A percentile compares a stretch with the other conserved stretches of the same genome.
Evolutionary conservation across 92 coral and sea anemone species (phyloP).

Genomic region (Meandrina meandrites): DNA sequence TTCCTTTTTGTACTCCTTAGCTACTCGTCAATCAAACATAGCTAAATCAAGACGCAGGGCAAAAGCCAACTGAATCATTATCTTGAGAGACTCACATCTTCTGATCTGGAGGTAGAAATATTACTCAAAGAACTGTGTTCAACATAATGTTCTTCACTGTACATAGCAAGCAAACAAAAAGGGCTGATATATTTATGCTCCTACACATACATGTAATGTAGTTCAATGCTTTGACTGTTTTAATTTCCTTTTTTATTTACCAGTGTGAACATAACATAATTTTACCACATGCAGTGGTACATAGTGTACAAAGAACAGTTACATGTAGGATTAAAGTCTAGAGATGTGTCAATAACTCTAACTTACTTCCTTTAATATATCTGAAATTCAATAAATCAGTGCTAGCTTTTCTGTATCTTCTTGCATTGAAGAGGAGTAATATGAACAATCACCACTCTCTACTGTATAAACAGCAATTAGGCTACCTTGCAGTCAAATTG

Average conservation of each 20-base stretch:
- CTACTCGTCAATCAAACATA: constrained; percentile 74
- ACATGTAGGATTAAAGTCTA: background rate
- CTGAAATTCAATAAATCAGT: background rate
- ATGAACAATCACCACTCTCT: background rate
- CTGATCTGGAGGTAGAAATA: background rate
- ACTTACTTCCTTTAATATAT: background rate
- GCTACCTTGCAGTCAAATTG: background rate
- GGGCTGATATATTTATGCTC: background rate
- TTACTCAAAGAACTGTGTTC: background rate
- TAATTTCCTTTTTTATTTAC: background rate
- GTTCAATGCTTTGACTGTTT: background rate
- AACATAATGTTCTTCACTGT: background rate
- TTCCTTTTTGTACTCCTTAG: constrained; percentile 29
- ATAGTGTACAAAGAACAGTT: background rate
- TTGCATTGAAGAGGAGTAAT: background rate
- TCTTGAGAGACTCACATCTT: background rate
- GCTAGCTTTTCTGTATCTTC: background rate
- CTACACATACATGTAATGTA: background rate
- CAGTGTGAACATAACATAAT: background rate
- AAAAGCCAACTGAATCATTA: constrained; percentile 67
- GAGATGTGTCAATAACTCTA: background rate
- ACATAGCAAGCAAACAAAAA: background rate
- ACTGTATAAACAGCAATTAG: too few species aligned
- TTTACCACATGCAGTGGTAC: background rate
- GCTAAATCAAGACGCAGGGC: constrained; percentile 76